Conservation (phyloP, 2,888 invertebrate genomes). For the Criorhina ranunculi region DNA sequence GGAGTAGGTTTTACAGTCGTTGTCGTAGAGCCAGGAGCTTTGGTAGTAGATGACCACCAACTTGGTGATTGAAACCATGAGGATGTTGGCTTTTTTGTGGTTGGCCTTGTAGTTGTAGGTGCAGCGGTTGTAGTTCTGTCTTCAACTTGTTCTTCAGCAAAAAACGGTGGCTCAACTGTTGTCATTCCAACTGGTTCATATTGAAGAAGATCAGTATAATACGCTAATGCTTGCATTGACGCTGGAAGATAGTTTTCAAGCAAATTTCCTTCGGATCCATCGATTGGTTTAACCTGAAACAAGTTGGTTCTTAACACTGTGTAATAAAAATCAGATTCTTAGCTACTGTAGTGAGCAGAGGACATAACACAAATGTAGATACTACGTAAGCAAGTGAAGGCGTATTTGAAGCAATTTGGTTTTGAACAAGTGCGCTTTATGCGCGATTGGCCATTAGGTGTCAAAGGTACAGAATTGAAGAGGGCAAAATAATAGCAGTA, state of each 20-base stretch:
- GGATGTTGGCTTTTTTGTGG: slow-evolving; percentile 70
- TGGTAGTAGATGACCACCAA: slow-evolving; percentile 76
- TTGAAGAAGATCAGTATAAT: slow-evolving; percentile 84
- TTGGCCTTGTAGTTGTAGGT: slow-evolving; percentile 46
- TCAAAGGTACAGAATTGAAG: too few relatives aligned
- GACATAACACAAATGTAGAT: too few relatives aligned
- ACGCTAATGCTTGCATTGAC: slow-evolving; percentile 84
- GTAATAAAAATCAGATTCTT: not conserved
- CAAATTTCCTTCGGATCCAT: slow-evolving; percentile 75
- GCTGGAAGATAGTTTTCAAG: slow-evolving; percentile 83
- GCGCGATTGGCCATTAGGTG: too few relatives aligned
- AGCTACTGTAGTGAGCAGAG: too few relatives aligned
- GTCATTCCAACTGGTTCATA: slow-evolving; percentile 83
- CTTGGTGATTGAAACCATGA: slow-evolving; percentile 71
- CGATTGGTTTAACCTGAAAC: slow-evolving; percentile 22
- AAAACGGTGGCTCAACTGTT: slow-evolving; percentile 84
- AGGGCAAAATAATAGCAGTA: too few relatives aligned
- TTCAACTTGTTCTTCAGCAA: slow-evolving; percentile 73
- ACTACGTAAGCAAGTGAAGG: too few relatives aligned
- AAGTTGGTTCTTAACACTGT: not conserved
- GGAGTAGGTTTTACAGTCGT: slow-evolving; percentile 79
- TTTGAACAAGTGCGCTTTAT: too few relatives aligned
- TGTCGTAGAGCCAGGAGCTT: slow-evolving; percentile 65
- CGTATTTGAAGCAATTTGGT: too few relatives aligned
- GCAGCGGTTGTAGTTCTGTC: slow-evolving; percentile 34